Percentiles rank a stretch among this genome's conserved stretches.
phyloP scores from a whole-genome alignment of 2,797 vertebrate genomes.

The Sebastes alutus region DNA sequence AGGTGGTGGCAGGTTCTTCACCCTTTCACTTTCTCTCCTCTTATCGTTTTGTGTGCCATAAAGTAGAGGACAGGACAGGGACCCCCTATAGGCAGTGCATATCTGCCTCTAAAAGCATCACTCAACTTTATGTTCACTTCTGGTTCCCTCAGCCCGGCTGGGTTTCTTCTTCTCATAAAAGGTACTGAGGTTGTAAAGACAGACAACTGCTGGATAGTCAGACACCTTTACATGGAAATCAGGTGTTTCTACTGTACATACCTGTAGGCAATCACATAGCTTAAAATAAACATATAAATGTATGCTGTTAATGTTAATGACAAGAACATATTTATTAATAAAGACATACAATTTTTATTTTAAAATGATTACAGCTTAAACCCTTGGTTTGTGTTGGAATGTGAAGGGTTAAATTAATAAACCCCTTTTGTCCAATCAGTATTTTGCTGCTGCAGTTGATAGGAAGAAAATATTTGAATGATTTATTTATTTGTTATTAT shows the following conservation, averaged over 20 bases:
- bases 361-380: not conserved
- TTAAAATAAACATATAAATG: not conserved
- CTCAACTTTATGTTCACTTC: constrained; percentile 84
- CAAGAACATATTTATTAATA: constrained; percentile 28
- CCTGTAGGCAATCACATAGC: not conserved
- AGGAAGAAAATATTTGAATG: accelerated
- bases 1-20: constrained; percentile 29
- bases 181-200: constrained; percentile 70
- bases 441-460: not conserved
- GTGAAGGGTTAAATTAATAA: no score
- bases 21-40: constrained; percentile 56
- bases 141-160: constrained; percentile 73
- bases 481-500: no score
- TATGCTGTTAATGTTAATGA: constrained; percentile 1
- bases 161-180: constrained; percentile 85
- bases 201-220: constrained; percentile 45
- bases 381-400: not conserved
- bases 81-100: constrained; percentile 77
- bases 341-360: not conserved
- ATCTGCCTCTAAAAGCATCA: constrained; percentile 82
- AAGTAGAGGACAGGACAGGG: constrained; percentile 53
- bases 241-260: constrained; percentile 33
- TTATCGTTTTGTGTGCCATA: constrained; percentile 52
- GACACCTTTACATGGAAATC: constrained; percentile 41
- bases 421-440: no score